phyloP scores from a whole-genome alignment of 1,140 invertebrate species.

The Caenorhabditis remanei region DNA sequence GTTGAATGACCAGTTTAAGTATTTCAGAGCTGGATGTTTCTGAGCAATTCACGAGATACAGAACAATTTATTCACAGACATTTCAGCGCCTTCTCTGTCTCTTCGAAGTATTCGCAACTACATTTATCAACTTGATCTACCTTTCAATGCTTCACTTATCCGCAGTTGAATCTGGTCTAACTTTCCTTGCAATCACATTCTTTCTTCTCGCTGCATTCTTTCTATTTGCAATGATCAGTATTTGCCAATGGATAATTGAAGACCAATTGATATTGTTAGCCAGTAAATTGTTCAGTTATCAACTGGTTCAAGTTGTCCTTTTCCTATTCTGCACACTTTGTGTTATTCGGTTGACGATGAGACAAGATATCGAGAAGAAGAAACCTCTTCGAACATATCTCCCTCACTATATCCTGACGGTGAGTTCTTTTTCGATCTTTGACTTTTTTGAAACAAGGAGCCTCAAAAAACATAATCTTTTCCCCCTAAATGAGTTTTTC shows the following conservation, averaged over 20 bases:
- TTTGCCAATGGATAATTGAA: slow-evolving; percentile 16
- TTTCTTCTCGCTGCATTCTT: slow-evolving; percentile 17
- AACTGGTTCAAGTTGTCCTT: background rate
- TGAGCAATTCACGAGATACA: background rate
- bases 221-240: background rate
- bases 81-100: background rate
- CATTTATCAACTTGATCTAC: slow-evolving; percentile 2
- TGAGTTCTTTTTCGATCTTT: background rate
- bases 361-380: slow-evolving; percentile 8
- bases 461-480: background rate
- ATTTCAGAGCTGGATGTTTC: background rate
- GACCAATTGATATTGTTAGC: background rate
- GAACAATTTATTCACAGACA: background rate
- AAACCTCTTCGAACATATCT: background rate
- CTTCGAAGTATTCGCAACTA: background rate
- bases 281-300: slow-evolving; percentile 17
- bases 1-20: no score
- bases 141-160: slow-evolving; percentile 28
- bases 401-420: slow-evolving; percentile 20
- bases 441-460: background rate
- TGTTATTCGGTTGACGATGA: background rate
- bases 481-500: background rate
- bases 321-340: slow-evolving; percentile 7
- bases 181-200: background rate
- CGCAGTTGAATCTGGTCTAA: slow-evolving; percentile 10